These are phyloP conservation scores for Onychostruthus taczanowskii DNA, from an alignment of 2,113 vertebrate species.

Conservation along the genomic window DNA sequence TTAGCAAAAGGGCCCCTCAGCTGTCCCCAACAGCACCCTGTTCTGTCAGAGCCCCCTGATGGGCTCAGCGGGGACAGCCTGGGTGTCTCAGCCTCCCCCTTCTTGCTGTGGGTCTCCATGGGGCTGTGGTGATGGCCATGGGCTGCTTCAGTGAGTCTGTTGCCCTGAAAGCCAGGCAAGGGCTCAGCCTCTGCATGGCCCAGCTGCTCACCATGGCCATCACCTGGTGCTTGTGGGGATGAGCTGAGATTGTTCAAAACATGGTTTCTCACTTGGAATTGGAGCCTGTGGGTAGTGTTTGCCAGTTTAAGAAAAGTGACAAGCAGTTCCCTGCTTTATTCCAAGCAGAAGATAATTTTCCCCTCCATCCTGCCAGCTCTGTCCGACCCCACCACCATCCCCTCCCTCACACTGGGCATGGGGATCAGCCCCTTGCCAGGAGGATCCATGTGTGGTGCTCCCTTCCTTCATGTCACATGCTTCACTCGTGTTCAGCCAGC, in stretches of 20 bases:
- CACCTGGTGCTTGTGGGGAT: neutral
- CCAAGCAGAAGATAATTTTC: neutral
- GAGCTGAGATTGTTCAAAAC: neutral
- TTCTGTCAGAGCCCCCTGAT: neutral
- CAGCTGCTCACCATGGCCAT: neutral
- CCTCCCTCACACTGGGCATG: neutral
- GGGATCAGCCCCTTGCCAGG: neutral
- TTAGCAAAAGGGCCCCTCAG: neutral
- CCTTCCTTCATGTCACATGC: neutral
- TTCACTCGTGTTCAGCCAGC: neutral
- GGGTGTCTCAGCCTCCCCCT: neutral
- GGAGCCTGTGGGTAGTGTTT: neutral
- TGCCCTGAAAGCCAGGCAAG: neutral
- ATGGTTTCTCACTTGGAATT: neutral
- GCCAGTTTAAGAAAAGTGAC: neutral
- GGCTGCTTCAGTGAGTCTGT: neutral
- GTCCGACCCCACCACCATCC: rapidly evolving
- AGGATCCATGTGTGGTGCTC: rapidly evolving
- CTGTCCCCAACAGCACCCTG: neutral
- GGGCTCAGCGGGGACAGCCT: neutral
- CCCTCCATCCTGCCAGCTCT: neutral
- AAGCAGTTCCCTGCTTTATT: neutral
- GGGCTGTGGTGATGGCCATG: neutral
- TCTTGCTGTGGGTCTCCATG: neutral
- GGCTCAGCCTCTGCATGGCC: neutral